Base-by-base conservation (phyloP, 1,140 invertebrate genomes). In the Formica selysi region DNA sequence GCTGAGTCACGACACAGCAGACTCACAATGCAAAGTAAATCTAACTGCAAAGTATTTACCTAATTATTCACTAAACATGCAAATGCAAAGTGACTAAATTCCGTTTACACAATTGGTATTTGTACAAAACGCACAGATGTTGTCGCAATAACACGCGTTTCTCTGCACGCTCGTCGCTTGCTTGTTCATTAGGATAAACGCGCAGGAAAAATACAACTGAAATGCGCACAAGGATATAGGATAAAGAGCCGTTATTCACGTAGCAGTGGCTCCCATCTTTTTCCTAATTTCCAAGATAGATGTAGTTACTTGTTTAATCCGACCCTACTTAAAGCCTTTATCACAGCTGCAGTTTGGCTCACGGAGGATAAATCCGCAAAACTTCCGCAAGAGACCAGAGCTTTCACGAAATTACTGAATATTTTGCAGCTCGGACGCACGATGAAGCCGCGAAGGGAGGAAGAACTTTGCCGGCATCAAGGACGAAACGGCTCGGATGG, bases 341-440 rank as follows among this genome's bases (percentile, higher is more conserved):
- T 36, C 32, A 8, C 19, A 11, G 84, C 51, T 73, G 67, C 57
- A 85, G 4, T 84, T 76, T 70, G 32, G 41, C 65, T 48, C 68
- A 57, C 67, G 7, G 26, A 87, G 81, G 88, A 84, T 86, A 91
- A 91, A 89, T 88, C 84, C 78, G 22, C 38, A 36, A 76, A 36
- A 93, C 91, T 87, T 92, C 85, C 73, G 88, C 68, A 6, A 4
- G 36, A 62, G 59, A 64, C 57, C 48, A 3, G 7, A 19, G 79
- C 71, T 87, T 91, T 80, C 68, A 76, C 51, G 57, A 88, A 91
- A 89, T 91, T 83, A 87, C 54, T n/a, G 64, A 85, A 91, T 87
- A 86, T 83, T 89, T 89, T 51, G 62, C n/a, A 22, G 6, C 26
- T 19, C 76, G 26, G 38, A 19, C 22, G 59, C 13, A 71, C 62